Base-by-base conservation (phyloP, 2,888 invertebrate species). In the Lepidochitona cinerea region DNA sequence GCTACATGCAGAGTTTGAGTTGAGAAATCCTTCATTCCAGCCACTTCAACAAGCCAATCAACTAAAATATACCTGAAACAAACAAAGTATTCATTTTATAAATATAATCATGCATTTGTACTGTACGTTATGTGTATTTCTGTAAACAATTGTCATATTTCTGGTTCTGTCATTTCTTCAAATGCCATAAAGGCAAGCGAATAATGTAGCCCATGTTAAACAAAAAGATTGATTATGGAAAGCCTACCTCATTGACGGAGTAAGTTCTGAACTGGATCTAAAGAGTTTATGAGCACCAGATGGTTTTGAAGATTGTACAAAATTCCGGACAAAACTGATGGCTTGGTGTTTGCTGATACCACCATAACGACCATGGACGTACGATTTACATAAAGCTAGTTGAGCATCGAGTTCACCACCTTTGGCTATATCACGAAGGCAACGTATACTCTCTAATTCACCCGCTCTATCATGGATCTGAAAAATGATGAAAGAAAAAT, bases 11-110 rank as follows among this genome's bases (percentile, higher is more conserved):
- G 78, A 26, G 87, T 87, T 53, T 83, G 84, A 53, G 85, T 87
- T 33, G 86, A 83, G 77, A 89, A 88, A 52, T 85, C 84, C 76
- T 89, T 89, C 89, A 89, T 89, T 26, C 84, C 83, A 6, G 88
- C 88, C 1, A 90, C 89, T 73, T 90, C 90, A n/a, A 89, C 89
- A 69, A 90, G 76, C 90, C 90, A 90, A 78, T 90, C 90, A 3
- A 89, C 84, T 68, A 90, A 77, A 66, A 90, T 89, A 73, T 89
- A 89, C 73, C 90, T 89, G 81, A 12, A 79, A 75, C n/a, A 41
- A 37, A 68, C 37, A 73, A 33, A 35, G 14, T 7, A n/a, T n/a
- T n/a, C n/a, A n/a, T n/a, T n/a, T n/a, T n/a, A n/a, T n/a, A n/a
- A n/a, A n/a, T n/a, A n/a, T n/a, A n/a, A n/a, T n/a, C n/a, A n/a